Evolutionary conservation across 2,113 vertebrate genomes (phyloP).

Genomic region (Sarotherodon lohbergeri): DNA sequence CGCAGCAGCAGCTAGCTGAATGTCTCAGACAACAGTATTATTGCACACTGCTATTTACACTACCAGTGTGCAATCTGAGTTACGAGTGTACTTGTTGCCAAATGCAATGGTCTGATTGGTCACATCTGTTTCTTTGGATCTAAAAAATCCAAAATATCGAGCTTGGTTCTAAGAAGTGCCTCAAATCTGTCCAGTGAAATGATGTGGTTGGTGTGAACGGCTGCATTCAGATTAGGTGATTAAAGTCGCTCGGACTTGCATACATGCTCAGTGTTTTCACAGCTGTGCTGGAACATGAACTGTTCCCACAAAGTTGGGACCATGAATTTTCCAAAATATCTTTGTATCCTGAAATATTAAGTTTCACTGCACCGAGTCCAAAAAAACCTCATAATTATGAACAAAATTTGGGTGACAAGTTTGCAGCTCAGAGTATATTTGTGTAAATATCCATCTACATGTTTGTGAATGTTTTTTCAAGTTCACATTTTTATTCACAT

Average conservation of each 20-base stretch:
- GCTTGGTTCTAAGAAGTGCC: background rate
- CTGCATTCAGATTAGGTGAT: background rate
- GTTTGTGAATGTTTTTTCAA: background rate
- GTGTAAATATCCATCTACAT: background rate
- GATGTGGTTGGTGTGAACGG: background rate
- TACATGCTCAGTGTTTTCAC: background rate
- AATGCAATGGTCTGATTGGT: background rate
- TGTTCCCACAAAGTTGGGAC: background rate
- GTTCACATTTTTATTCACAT: background rate
- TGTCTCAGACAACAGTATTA: background rate
- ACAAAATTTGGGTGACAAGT: background rate
- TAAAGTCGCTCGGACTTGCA: background rate
- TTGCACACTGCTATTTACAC: background rate
- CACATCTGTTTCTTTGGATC: background rate
- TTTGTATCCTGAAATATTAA: background rate
- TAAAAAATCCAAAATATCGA: background rate
- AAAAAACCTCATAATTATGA: background rate
- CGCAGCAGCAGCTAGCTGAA: background rate
- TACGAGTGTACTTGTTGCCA: background rate
- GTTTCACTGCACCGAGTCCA: background rate
- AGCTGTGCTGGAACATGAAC: background rate
- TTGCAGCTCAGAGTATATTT: background rate
- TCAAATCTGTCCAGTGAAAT: background rate
- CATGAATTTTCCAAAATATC: background rate
- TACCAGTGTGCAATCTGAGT: background rate